A percentile compares a stretch with the other conserved stretches of the same genome.
Conservation (phyloP, 2,113 vertebrate genomes). For the Rhinogobius similis region DNA sequence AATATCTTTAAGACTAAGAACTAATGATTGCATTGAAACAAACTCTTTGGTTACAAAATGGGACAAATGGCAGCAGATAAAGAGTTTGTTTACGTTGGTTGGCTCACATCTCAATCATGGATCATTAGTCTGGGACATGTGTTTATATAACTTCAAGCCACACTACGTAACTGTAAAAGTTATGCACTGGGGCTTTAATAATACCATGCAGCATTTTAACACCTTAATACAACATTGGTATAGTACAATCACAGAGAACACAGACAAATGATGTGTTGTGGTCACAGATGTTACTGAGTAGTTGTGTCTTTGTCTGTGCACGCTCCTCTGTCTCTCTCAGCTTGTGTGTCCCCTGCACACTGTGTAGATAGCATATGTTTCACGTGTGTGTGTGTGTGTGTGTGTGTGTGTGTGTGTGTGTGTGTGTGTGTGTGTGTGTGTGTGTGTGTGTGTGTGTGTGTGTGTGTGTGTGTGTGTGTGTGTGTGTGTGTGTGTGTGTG, state of each 20-base stretch:
- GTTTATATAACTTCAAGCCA: too few species aligned
- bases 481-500: constrained; percentile 40
- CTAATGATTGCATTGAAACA: too few species aligned
- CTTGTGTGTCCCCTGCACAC: constrained; percentile 50
- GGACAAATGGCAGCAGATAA: too few species aligned
- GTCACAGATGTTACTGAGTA: background rate
- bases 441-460: constrained; percentile 33
- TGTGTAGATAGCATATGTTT: constrained; percentile 44
- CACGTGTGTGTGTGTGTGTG: constrained; percentile 36
- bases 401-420: constrained; percentile 34
- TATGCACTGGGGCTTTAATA: too few species aligned
- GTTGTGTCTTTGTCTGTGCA: constrained; percentile 46
- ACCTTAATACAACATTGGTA: background rate
- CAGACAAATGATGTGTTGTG: background rate
- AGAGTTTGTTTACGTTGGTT: too few species aligned
- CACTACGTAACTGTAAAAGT: too few species aligned
- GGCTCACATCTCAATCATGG: too few species aligned
- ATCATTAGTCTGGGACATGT: too few species aligned
- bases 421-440: constrained; percentile 32
- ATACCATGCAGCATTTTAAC: background rate
- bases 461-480: constrained; percentile 40
- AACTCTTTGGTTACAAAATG: too few species aligned
- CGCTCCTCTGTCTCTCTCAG: constrained; percentile 42
- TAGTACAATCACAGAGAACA: background rate
- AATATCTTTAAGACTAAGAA: too few species aligned